These are phyloP conservation scores for Teleiodes luculella DNA, from an alignment of 2,888 invertebrate genomes.

Conservation along the genomic window DNA sequence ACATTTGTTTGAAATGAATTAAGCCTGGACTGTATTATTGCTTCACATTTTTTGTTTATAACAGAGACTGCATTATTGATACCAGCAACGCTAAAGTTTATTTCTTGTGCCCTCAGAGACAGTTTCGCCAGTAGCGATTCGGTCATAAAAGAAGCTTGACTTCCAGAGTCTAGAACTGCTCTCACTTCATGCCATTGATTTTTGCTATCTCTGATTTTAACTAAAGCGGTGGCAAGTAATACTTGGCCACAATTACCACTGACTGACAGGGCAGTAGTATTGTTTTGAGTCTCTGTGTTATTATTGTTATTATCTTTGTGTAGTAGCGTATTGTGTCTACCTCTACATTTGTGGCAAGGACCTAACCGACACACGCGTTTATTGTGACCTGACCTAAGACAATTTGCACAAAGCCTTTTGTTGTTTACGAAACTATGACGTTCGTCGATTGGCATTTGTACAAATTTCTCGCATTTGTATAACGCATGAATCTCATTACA, in stretches of 20 bases:
- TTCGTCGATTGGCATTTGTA: neutral
- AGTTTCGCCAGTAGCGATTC: neutral
- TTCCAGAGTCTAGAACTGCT: neutral
- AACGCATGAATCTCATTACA: no score
- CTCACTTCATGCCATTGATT: neutral
- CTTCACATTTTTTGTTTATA: no score
- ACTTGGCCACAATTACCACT: neutral
- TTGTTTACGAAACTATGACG: no score
- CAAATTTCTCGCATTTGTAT: neutral
- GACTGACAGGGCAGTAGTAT: no score
- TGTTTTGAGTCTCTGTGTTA: neutral
- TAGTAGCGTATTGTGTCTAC: neutral
- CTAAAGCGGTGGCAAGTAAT: neutral
- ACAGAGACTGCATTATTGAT: no score
- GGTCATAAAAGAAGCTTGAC: neutral
- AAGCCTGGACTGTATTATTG: no score
- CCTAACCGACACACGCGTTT: neutral
- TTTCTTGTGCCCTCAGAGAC: no score
- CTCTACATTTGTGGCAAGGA: neutral
- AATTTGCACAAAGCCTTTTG: neutral
- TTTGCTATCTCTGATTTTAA: neutral
- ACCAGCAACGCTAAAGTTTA: neutral
- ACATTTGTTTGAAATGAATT: no score
- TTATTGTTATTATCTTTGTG: neutral
- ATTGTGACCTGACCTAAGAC: neutral